Base-by-base conservation (phyloP, 2,888 invertebrate species). In the Noctua comes region DNA sequence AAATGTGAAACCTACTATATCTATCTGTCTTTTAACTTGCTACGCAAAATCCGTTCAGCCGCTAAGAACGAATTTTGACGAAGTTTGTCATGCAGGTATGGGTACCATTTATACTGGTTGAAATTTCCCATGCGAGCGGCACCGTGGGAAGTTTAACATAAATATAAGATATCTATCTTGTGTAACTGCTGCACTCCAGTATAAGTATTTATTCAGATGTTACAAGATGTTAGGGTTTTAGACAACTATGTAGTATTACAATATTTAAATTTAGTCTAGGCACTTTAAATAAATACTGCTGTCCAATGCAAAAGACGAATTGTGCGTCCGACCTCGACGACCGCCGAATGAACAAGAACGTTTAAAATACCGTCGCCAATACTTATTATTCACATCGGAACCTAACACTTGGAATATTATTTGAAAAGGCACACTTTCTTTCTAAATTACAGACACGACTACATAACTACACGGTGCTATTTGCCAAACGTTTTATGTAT, bases 401-500 rank as follows among this genome's bases (percentile, higher is more conserved):
- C 31, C 31, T 31, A 31, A 31, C 31, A 31, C 31, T 68, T 27
- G 8, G 24, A 43, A 6, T 24, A 31, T 68, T 6, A 43, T 27
- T 40, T n/a, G n/a, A 16, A 57, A 31, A 0, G 75, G 18, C 1
- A 43, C n/a, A 68, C 31, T 43, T 31, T 3, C 18, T 54, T 54
- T 6, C 7, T 27, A 36, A 57, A 71, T 48, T 31, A 73, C 46
- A 73, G 72, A 59, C 7, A 18, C 16, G 21, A n/a, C 40, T 31
- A 59, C 18, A 71, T 81, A 27, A 31, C 27, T 27, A 64, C 57
- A 18, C 8, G 21, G 24, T 31, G n/a, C 51, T 83, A 77, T 86
- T 83, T 73, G 36, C 51, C 27, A 54, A 77, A 64, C 73, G 57
- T 69, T 72, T 73, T 87, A 80, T 73, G 75, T 85, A 65, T 62